These are phyloP conservation scores for Drosophila gunungcola DNA, from an alignment of 1,140 invertebrate species.

Conservation along the genomic window DNA sequence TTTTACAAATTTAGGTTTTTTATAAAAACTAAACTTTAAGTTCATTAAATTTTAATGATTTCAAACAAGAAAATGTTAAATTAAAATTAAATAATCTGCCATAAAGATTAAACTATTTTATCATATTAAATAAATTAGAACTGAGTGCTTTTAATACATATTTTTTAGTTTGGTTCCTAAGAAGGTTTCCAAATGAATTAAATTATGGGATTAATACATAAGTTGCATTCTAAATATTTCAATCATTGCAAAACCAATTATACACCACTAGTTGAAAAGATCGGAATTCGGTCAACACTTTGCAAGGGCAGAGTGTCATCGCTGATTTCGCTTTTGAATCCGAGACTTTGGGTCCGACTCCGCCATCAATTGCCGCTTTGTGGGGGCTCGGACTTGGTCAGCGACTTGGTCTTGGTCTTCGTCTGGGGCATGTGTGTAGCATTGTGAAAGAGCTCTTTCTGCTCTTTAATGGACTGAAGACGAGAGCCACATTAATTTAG, in stretches of 20 bases:
- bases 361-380: conserved; percentile 53
- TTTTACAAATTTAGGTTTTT: too few species aligned
- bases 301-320: conserved; percentile 38
- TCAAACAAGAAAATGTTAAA: too few species aligned
- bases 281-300: conserved; percentile 38
- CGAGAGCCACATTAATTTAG: conserved; percentile 76
- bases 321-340: conserved; percentile 45
- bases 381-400: conserved; percentile 12
- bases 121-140: too few species aligned
- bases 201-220: neutral
- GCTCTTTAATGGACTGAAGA: conserved; percentile 68
- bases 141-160: too few species aligned
- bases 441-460: conserved; percentile 53
- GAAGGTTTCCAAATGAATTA: too few species aligned
- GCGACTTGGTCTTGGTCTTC: neutral
- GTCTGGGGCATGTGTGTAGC: conserved; percentile 18
- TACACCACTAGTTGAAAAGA: neutral
- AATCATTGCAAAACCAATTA: conserved; percentile 11
- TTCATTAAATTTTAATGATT: too few species aligned
- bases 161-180: too few species aligned
- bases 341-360: conserved; percentile 33
- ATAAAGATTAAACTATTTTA: too few species aligned
- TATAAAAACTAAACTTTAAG: too few species aligned
- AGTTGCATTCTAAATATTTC: neutral
- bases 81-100: too few species aligned